phyloP scores from a whole-genome alignment of 1,140 invertebrate species.

The Intoshia linei region DNA sequence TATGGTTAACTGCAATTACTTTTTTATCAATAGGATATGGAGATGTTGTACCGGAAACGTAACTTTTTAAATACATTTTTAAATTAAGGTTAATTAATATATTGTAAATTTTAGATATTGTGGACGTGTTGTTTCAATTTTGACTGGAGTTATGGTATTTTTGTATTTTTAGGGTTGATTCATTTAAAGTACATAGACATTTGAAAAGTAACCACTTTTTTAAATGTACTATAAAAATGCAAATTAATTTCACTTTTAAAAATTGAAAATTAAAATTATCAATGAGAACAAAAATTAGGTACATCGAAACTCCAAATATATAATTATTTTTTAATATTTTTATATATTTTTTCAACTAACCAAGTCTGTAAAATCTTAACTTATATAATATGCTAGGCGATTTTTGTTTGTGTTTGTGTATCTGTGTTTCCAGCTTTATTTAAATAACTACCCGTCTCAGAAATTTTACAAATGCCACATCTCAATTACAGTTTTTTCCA shows the following conservation, averaged over 20 bases:
- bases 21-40: conserved; percentile 93
- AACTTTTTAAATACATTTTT: too few relatives aligned
- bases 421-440: too few relatives aligned
- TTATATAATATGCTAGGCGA: too few relatives aligned
- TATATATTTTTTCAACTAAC: too few relatives aligned
- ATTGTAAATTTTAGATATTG: too few relatives aligned
- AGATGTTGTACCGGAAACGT: conserved; percentile 91
- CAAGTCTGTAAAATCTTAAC: too few relatives aligned
- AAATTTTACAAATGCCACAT: too few relatives aligned
- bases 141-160: conserved; percentile 91
- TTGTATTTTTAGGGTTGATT: not conserved
- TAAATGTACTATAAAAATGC: not conserved
- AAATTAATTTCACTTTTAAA: not conserved
- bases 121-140: conserved; percentile 77
- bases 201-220: not conserved
- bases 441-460: too few relatives aligned
- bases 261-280: not conserved
- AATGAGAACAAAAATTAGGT: not conserved
- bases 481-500: too few relatives aligned
- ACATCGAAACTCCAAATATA: not conserved
- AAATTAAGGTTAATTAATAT: too few relatives aligned
- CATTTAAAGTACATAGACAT: not conserved
- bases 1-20: conserved; percentile 87
- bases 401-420: too few relatives aligned
- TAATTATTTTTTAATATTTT: too few relatives aligned